Percentiles rank a stretch among this genome's conserved stretches.
Conservation (phyloP, 2,113 vertebrate species). For the Menidia beryllina region DNA sequence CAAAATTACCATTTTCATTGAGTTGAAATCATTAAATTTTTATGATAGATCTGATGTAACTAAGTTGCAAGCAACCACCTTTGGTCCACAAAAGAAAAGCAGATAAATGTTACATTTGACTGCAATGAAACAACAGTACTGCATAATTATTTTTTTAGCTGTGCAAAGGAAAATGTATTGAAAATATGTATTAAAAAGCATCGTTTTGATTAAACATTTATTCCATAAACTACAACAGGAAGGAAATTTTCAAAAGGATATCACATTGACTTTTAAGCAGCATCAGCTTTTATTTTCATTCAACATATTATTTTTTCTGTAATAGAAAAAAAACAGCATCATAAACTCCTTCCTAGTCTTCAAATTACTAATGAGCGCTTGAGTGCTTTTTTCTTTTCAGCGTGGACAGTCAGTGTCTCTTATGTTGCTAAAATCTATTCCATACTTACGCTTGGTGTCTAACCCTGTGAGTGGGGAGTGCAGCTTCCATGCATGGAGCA, state of each 20-base stretch:
- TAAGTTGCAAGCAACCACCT: constrained; percentile 4
- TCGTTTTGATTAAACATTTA: constrained; percentile 11
- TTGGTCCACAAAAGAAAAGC: constrained; percentile 25
- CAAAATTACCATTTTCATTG: constrained; percentile 50
- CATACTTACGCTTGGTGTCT: constrained; percentile 56
- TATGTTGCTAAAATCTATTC: constrained; percentile 39
- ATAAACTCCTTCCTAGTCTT: constrained; percentile 27
- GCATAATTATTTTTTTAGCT: constrained; percentile 2
- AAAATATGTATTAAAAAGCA: constrained; percentile 10
- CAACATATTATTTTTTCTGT: constrained; percentile 39
- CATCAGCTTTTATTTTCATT: constrained; percentile 49
- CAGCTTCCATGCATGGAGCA: constrained; percentile 76
- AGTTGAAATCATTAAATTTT: constrained; percentile 33
- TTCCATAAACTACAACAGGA: constrained; percentile 7
- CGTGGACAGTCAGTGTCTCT: constrained; percentile 31
- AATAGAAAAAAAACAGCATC: constrained; percentile 29
- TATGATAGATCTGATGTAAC: constrained; percentile 39
- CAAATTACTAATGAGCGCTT: constrained; percentile 44
- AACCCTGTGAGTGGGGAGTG: constrained; percentile 65
- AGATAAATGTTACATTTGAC: background rate
- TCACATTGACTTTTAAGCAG: constrained; percentile 14
- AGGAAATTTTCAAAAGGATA: constrained; percentile 32
- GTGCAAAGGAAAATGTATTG: constrained; percentile 13
- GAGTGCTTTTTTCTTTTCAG: constrained; percentile 65
- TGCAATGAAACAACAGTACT: background rate